Evolutionary conservation across 2,113 vertebrate genomes (phyloP).

Genomic region (Phylloscopus whistleri): DNA sequence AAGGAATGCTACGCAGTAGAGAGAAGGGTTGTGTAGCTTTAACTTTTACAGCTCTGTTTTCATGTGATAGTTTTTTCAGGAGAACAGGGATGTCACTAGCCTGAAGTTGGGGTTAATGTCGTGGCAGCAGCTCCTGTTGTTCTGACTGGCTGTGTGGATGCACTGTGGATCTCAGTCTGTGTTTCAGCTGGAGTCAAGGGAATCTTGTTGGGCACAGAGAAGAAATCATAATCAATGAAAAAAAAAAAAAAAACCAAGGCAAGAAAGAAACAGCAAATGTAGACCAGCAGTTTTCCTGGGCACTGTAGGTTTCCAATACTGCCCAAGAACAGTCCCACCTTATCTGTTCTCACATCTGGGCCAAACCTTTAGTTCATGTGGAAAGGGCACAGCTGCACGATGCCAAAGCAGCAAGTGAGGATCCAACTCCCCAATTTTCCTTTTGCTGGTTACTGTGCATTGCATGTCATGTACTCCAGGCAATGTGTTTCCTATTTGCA

Average conservation of each 20-base stretch:
- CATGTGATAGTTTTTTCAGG: neutral
- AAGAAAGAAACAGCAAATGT: neutral
- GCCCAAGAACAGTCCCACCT: neutral
- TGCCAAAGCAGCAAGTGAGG: constrained; percentile 1
- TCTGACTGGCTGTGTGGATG: neutral
- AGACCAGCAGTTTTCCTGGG: neutral
- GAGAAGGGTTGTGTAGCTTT: neutral
- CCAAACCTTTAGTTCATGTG: neutral
- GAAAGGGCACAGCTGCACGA: neutral
- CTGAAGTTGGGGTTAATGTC: neutral
- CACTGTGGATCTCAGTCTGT: neutral
- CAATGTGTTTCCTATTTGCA: constrained; percentile 78
- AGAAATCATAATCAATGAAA: neutral
- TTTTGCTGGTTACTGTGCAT: constrained; percentile 47
- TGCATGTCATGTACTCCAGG: constrained; percentile 60
- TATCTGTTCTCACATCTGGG: neutral
- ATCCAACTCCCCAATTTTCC: neutral
- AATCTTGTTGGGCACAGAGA: neutral
- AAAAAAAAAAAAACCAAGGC: no score
- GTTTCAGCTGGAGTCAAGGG: neutral
- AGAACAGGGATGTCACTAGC: neutral
- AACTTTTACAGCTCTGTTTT: neutral
- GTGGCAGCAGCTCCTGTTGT: neutral
- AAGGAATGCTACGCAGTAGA: neutral
- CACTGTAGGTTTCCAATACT: neutral